phyloP scores from a whole-genome alignment of 2,797 vertebrate genomes.

The Yasuhikotakia modesta region DNA sequence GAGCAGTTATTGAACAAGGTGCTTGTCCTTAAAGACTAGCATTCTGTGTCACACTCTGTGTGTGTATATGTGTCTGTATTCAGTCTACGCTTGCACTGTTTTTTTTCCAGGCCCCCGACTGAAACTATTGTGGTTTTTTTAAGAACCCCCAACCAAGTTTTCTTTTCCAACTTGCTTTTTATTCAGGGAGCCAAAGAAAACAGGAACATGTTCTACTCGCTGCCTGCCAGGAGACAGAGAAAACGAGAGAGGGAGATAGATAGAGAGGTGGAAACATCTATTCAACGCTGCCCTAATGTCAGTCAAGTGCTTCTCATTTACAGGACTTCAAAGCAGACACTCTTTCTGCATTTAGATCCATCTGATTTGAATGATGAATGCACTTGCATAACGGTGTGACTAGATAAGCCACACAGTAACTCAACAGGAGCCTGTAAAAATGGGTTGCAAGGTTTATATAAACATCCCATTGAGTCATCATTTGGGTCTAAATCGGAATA shows the following conservation, averaged over 20 bases:
- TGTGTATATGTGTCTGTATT: neutral
- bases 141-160: constrained; percentile 33
- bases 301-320: constrained; percentile 68
- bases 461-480: constrained; percentile 21
- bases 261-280: constrained; percentile 35
- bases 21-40: constrained; percentile 39
- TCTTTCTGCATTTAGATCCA: constrained; percentile 33
- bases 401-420: constrained; percentile 21
- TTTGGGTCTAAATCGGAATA: constrained; percentile 8
- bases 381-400: neutral
- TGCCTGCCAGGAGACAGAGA: constrained; percentile 17
- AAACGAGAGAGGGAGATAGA: neutral
- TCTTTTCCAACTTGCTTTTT: constrained; percentile 15
- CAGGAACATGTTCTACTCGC: constrained; percentile 6
- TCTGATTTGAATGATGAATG: constrained; percentile 35
- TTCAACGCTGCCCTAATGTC: constrained; percentile 58
- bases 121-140: constrained; percentile 19
- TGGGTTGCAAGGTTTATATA: constrained; percentile 12
- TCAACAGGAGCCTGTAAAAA: constrained; percentile 29
- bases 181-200: constrained; percentile 31
- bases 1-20: constrained; percentile 45
- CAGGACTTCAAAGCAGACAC: constrained; percentile 45
- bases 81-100: constrained; percentile 2
- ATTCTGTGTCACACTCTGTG: neutral
- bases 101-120: constrained; percentile 11